phyloP scores from a whole-genome alignment of 2,797 vertebrate genomes.

The Linurgus olivaceus region DNA sequence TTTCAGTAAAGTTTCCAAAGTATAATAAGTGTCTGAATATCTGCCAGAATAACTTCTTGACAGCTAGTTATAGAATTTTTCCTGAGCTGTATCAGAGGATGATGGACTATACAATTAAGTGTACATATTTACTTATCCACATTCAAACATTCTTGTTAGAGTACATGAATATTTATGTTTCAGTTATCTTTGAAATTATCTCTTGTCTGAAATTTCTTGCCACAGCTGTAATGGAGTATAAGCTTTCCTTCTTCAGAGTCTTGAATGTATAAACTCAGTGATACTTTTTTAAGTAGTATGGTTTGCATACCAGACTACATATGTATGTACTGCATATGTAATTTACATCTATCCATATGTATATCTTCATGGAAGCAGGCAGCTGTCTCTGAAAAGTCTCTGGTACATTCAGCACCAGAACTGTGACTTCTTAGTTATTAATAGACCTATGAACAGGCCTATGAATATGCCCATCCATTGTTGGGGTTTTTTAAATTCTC shows the following conservation, averaged over 20 bases:
- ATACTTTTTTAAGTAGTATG: neutral
- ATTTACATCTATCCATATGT: constrained; percentile 48
- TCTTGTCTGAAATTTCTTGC: neutral
- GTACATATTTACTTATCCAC: neutral
- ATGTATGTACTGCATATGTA: neutral
- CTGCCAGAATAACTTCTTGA: neutral
- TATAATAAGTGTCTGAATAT: neutral
- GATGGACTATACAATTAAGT: neutral
- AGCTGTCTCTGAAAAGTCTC: constrained; percentile 21
- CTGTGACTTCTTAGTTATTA: constrained; percentile 5
- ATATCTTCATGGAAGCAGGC: neutral
- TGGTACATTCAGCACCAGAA: constrained; percentile 32
- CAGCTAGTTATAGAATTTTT: neutral
- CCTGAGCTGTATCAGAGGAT: neutral
- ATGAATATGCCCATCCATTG: neutral
- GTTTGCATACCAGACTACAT: constrained; percentile 20
- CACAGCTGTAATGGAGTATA: neutral
- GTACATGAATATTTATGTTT: constrained; percentile 16
- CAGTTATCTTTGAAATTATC: neutral
- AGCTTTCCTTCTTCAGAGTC: neutral
- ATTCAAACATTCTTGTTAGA: neutral
- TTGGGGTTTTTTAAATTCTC: neutral
- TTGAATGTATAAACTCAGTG: neutral
- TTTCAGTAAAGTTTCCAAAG: constrained; percentile 3
- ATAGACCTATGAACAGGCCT: neutral